These are phyloP conservation scores for Pao palembangensis DNA, from an alignment of 2,113 vertebrate genomes.

Conservation along the genomic window DNA sequence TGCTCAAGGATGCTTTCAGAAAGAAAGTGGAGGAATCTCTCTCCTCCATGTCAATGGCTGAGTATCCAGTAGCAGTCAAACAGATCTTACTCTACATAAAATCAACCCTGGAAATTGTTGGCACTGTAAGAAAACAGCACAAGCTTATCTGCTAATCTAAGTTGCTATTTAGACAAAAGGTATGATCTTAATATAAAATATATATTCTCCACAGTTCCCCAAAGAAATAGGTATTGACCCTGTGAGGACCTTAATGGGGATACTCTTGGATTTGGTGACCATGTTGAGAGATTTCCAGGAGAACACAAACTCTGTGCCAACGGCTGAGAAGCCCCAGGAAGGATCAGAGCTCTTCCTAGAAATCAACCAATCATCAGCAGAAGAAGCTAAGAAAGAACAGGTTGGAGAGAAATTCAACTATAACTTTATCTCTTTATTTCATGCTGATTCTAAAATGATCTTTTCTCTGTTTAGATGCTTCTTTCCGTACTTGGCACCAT, in stretches of 20 bases:
- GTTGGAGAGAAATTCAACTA: constrained; percentile 24
- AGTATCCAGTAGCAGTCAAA: constrained; percentile 70
- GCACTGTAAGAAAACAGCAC: constrained; percentile 67
- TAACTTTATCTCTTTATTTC: constrained; percentile 2
- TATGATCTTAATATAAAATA: neutral
- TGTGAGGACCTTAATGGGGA: constrained; percentile 70
- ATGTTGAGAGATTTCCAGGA: constrained; percentile 59
- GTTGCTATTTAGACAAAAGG: neutral
- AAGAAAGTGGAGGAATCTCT: constrained; percentile 60
- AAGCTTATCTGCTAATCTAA: neutral
- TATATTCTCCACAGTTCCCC: constrained; percentile 53
- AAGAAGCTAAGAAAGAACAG: constrained; percentile 55
- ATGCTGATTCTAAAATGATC: neutral
- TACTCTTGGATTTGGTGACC: constrained; percentile 74
- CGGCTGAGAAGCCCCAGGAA: constrained; percentile 23
- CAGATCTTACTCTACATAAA: constrained; percentile 86
- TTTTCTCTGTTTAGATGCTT: constrained; percentile 69
- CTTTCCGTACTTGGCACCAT: constrained; percentile 71
- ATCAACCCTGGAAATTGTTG: constrained; percentile 79
- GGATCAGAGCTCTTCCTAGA: constrained; percentile 78
- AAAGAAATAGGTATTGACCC: constrained; percentile 62
- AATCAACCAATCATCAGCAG: constrained; percentile 33
- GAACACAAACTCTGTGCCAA: constrained; percentile 10
- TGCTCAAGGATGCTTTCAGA: constrained; percentile 52
- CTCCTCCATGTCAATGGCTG: constrained; percentile 48